Base-by-base conservation (phyloP, 1,140 invertebrate genomes). In the Calephelis nemesis region DNA sequence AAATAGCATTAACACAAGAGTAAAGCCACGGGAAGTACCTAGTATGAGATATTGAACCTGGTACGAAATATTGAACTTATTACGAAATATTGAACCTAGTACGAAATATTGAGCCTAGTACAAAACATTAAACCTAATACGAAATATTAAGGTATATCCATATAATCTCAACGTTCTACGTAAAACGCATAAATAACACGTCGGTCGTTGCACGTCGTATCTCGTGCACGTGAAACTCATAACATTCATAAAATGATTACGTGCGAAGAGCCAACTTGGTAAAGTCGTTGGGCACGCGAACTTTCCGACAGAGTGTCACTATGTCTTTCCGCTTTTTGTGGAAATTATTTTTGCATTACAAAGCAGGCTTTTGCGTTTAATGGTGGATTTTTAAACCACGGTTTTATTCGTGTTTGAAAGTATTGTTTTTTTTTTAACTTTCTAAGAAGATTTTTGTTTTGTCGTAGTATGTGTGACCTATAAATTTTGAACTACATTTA, bases 171-270 rank as follows among this genome's bases (percentile, higher is more conserved):
- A 64, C 64, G 64, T 19, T 69, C 60, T 66, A 63, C 63, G 47
- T 67, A 71, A 74, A 72, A 74, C 69, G 74, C 71, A 77, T 82
- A 80, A 80, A 82, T 77, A 78, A 75, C 72, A 74, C 71, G 72
- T 73, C 70, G 72, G 71, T 76, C 78, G 75, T 76, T 77, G 66
- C 76, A 74, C 74, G 76, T 78, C 75, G 73, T 78, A 82, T 82
- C 77, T 77, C 67, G 68, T 73, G 79, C 80, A 84, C 80, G 75
- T 83, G 79, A 79, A 82, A 78, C 83, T 85, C 83, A 81, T 82
- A 84, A 82, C 77, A 81, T 84, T 80, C 81, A 82, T 83, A 82
- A 87, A 87, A 84, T 82, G 78, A 86, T 84, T 86, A 86, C 81
- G 80, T 84, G 81, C 79, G 84, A 83, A 83, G 79, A 79, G 75